Evolutionary conservation across 2,888 invertebrate species (phyloP), one percentile per base, ranked within the genome.

Genomic region (Micropterix aruncella): DNA sequence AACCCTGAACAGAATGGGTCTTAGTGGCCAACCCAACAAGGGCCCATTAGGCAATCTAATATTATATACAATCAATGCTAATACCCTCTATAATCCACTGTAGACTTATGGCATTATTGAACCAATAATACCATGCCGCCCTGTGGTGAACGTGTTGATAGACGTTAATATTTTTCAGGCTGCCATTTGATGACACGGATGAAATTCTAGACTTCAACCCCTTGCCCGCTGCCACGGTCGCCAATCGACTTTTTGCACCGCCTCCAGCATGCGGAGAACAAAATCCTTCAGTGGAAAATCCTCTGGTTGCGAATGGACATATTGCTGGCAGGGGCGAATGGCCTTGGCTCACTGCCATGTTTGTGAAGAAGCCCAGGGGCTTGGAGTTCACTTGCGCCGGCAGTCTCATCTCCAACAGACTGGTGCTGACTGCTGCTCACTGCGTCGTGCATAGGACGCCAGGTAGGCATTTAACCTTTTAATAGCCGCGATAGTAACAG

Each of bases 311-410:
- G 52, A 57, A 64, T 3, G 63, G 63, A 0, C 58, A 61, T 14
- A 51, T 55, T 12, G 68, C 66, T 44, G 49, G 57, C n/a, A 62
- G 71, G 2, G 77, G 77, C 2, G 74, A 77, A 16, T 77, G 80
- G 76, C 83, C 83, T 0, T 83, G 83, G 83, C 54, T 81, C 42
- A 77, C 70, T 0, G 81, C 80, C 0, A 68, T 83, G 18, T 82
- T 76, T 52, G 62, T 73, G 42, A 65, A 67, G 14, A 72, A 65
- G 46, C 57, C 57, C 19, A 71, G 66, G 7, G 62, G 67, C 3
- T 53, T 76, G 18, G 60, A 54, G n/a, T 70, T 66, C 47, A 59
- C 60, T 3, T 70, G 70, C 50, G 59, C 64, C 2, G 71, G 70
- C 0, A 65, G 68, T 1, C 53, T 71, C 9, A 55, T 70, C 4